Evolutionary conservation across 1,140 invertebrate genomes (phyloP), one percentile per base, ranked within the genome.

Genomic region (Heliconius nattereri): DNA sequence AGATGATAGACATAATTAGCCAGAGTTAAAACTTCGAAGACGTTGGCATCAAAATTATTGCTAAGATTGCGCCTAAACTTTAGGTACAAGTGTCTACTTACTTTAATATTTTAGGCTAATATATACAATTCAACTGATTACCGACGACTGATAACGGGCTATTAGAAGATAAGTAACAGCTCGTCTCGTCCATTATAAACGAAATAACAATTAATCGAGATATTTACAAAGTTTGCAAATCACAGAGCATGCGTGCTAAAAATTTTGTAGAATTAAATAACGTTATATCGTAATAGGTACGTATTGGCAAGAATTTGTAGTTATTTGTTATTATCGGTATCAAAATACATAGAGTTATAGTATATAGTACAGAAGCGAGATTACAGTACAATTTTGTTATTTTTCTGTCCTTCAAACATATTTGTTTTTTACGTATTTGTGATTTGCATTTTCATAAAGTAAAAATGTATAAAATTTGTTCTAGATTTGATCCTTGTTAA

Each of bases 31-130:
- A 92, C 84, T 91, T 91, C 84, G 88, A 86, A 90, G 88, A 90
- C 85, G 87, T 94, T 93, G 91, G 92, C 92, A 93, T 94, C 90
- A 87, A 88, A 87, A 90, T 94, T 94, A 94, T 94, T 94, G 91
- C 92, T 93, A 94, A 83, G 79, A 90, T 89, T 89, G 87, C 87
- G 85, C 88, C 91, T 86, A 92, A 89, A 89, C 81, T 85, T 90
- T 92, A 94, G 91, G 89, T 93, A 91, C 92, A 90, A 92, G 91
- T 90, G 90, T 89, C 92, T 94, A 94, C 91, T 93, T 94, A 94
- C 16, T 78, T 78, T 89, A 90, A 91, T 72, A 78, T 84, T 88
- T 90, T 88, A 92, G 83, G 73, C 91, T 92, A 93, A 89, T 94
- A 94, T 94, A 82, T 94, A 94, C 92, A 94, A 83, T 85, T 88